Evolutionary conservation across 2,888 invertebrate species (phyloP), one percentile per base, ranked within the genome.

Genomic region (Patella caerulea): DNA sequence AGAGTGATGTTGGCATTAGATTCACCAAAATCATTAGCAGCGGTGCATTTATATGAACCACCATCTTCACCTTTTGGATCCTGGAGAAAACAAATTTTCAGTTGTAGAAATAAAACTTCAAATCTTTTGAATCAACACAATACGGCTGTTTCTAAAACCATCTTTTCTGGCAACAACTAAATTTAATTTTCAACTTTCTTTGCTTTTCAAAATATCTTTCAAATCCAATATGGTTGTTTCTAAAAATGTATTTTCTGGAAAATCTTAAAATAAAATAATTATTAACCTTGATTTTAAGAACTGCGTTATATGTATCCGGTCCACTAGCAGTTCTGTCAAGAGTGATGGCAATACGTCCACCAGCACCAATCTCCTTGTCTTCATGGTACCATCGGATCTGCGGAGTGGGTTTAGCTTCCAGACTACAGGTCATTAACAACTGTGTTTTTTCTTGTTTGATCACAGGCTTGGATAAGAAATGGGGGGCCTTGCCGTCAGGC

Each of bases 1-100:
- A 99, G 96, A 92, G 98, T 97, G 94, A 99, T 99, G 93, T 99
- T 99, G 90, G 99, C 99, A 94, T 99, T 99, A 94, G 98, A 98
- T 94, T 99, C 99, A 93, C 99, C 99, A 93, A 95, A 96, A 92
- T 96, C 95, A 94, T 99, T 99, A 94, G 98, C 96, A 90, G 99
- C 99, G 93, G 98, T 98, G 94, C 99, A 99, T 91, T 98, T 95
- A 94, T 99, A 99, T 93, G 97, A 97, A 88, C 99, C 99, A 90
- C 98, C 99, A 93, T 99, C 99, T 91, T 96, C 96, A 91, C 96
- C 96, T 84, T 96, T 96, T 77, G 99, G 99, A 93, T 97, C 97
- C 93, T 93, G 88, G 17, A 88, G 85, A 56, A 45, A 74, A 69
- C 17, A 52, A 45, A 45, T 4, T 45, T 45, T 7, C 7, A 45